These are phyloP conservation scores for Sebastolobus altivelis DNA, from an alignment of 2,797 vertebrate species.

Conservation along the genomic window DNA sequence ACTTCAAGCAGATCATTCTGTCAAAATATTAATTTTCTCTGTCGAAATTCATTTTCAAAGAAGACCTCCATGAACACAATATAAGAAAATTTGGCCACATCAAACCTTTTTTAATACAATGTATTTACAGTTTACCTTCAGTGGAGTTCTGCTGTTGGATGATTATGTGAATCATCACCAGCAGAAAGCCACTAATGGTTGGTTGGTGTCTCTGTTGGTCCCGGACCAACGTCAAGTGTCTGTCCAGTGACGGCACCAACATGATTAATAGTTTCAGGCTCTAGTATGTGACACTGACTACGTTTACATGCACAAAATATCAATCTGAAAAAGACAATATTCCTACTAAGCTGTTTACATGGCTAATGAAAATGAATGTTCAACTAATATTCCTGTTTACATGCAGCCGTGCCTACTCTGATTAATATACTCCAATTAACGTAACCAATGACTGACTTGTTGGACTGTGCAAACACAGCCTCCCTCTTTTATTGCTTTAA, in stretches of 20 bases:
- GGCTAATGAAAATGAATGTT: neutral
- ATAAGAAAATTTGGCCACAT: too few relatives aligned
- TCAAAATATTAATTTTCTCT: neutral
- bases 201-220: neutral
- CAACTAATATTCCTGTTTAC: neutral
- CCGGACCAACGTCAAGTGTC: neutral
- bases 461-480: too few relatives aligned
- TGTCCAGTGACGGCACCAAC: neutral
- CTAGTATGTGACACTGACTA: neutral
- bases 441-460: too few relatives aligned
- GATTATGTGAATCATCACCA: neutral
- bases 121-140: neutral
- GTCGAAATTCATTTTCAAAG: neutral
- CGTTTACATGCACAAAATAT: neutral
- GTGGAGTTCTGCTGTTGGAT: neutral
- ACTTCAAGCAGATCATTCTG: neutral
- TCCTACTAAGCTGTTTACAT: neutral
- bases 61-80: too few relatives aligned
- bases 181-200: neutral
- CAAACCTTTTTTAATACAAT: too few relatives aligned
- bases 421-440: too few relatives aligned
- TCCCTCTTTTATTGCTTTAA: too few relatives aligned
- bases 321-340: neutral
- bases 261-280: neutral
- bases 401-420: neutral